Evolutionary conservation across 1,140 invertebrate genomes (phyloP).

Genomic region (Drosophila chauvacae): DNA sequence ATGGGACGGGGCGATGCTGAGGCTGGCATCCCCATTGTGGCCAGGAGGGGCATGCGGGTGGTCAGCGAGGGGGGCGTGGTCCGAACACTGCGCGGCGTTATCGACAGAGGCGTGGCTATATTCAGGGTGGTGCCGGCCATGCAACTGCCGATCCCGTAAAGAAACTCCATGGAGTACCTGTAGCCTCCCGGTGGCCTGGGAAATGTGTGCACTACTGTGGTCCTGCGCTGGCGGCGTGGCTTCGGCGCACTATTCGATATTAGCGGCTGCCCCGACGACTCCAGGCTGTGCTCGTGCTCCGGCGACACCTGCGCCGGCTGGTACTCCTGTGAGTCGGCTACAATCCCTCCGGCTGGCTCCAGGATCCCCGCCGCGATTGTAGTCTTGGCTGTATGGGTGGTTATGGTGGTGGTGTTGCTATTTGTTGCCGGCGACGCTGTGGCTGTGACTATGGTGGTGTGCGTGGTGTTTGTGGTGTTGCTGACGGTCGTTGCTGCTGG

Average conservation of each 20-base stretch:
- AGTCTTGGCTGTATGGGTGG: slow-evolving; percentile 5
- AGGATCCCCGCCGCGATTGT: neutral
- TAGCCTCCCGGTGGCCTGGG: slow-evolving; percentile 71
- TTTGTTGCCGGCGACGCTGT: slow-evolving; percentile 28
- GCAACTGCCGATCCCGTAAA: slow-evolving; percentile 60
- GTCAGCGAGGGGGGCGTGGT: slow-evolving; percentile 39
- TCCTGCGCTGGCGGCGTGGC: slow-evolving; percentile 28
- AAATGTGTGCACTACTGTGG: slow-evolving; percentile 37
- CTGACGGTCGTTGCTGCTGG: slow-evolving; percentile 30
- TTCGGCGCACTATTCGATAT: slow-evolving; percentile 8
- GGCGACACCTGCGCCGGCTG: slow-evolving; percentile 1
- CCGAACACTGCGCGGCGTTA: slow-evolving; percentile 57
- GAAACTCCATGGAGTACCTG: slow-evolving; percentile 71
- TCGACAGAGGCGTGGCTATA: slow-evolving; percentile 64
- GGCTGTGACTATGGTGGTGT: slow-evolving; percentile 24
- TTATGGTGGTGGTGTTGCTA: slow-evolving; percentile 8
- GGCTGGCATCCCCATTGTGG: slow-evolving; percentile 12
- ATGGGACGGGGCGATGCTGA: slow-evolving; percentile 14
- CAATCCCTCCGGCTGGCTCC: slow-evolving; percentile 9
- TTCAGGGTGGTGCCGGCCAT: slow-evolving; percentile 59
- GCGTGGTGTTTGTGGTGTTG: slow-evolving; percentile 22
- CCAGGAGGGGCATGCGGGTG: slow-evolving; percentile 23
- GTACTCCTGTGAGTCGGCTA: slow-evolving; percentile 4
- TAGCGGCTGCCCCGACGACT: neutral
- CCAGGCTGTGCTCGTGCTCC: slow-evolving; percentile 9